Evolutionary conservation across 2,797 vertebrate genomes (phyloP), one percentile per base, ranked within the genome.

Genomic region (Rhynchonycteris naso): DNA sequence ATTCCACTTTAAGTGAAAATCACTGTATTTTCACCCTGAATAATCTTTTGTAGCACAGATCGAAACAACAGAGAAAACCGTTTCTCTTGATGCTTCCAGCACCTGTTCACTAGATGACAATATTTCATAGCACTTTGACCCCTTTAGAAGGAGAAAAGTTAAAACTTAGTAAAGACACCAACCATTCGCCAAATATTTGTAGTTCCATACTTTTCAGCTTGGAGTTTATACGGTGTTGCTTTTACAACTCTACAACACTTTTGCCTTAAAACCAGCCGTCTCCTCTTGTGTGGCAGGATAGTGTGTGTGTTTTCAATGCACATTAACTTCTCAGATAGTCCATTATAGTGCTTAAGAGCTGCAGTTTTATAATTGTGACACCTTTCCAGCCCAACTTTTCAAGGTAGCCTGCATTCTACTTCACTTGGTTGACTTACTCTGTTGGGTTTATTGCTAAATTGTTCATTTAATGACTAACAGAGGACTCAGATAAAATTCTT

Each of bases 391-490:
- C 1, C 30, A 92, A 11, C 71, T 96, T 90, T 86, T 85, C 61
- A 24, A 2, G 10, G 12, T 7, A 74, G 38, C 52, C 65, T 58
- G 50, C n/a, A 75, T 83, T 1, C 83, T 19, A 82, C 92, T 92
- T 95, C 88, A 75, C 26, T 94, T 7, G 59, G 84, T 82, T 56
- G 3, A 84, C 97, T 96, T 97, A 63, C 93, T 89, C 71, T 92
- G 3, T 89, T 90, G 81, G 24, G 30, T 97, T 98, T 97, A 47
- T 96, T 96, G 95, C 75, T 93, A 76, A 97, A 95, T 61, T 95
- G 26, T 87, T 97, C 90, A 87, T 93, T 54, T 92, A 96, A 94
- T 95, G 94, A 89, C 86, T 88, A 12, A 59, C 68, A 76, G 21
- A 96, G 61, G 22, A 58, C 0, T 79, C 21, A 33, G 68, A 78